Conservation (phyloP, 2,113 vertebrate genomes). For the Gallinago jamesoni region DNA sequence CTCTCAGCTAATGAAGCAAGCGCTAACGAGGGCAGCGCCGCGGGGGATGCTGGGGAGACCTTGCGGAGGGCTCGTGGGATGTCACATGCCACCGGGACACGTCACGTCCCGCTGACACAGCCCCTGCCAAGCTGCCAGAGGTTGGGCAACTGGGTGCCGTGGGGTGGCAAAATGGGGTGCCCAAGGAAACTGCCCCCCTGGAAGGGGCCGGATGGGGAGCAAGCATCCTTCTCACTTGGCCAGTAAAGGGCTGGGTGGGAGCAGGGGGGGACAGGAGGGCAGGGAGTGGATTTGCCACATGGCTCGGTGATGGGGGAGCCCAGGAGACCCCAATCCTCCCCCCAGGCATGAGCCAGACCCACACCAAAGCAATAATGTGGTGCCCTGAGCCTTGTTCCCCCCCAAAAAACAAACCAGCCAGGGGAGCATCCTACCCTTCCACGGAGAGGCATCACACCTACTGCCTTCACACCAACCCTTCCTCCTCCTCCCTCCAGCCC, state of each 20-base stretch:
- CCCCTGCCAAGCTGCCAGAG: accelerated
- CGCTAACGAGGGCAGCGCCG: accelerated
- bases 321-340: background rate
- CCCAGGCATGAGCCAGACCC: accelerated
- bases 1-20: background rate
- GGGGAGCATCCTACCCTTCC: background rate
- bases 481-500: background rate
- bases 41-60: background rate
- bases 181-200: too few species aligned
- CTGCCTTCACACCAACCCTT: background rate
- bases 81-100: too few species aligned
- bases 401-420: background rate
- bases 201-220: accelerated
- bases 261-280: background rate
- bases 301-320: background rate
- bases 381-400: accelerated
- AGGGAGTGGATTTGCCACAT: accelerated
- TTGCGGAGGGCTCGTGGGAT: background rate
- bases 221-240: accelerated
- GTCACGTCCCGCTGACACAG: background rate
- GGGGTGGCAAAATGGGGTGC: accelerated
- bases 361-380: too few species aligned
- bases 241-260: background rate
- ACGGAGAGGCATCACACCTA: accelerated
- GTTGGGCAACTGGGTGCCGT: background rate